These are phyloP conservation scores for Chroicocephalus ridibundus DNA, from an alignment of 2,113 vertebrate species.

Conservation along the genomic window DNA sequence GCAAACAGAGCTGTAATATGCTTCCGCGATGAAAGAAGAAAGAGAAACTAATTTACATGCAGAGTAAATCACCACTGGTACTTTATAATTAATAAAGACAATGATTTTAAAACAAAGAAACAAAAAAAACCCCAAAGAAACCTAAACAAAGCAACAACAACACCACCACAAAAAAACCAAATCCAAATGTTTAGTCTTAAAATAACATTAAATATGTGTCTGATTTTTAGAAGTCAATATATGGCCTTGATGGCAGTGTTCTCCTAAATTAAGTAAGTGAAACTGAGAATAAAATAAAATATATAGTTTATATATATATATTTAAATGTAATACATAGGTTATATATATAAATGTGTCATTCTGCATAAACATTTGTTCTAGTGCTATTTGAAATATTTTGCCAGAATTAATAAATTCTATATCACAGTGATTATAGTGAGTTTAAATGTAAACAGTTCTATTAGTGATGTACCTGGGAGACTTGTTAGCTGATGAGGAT, in stretches of 20 bases:
- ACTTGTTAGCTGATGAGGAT: not conserved
- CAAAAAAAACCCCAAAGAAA: not conserved
- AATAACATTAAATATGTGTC: not conserved
- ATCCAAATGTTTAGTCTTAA: not conserved
- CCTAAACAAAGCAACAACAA: not conserved
- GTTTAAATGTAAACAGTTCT: not conserved
- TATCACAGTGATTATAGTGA: not conserved
- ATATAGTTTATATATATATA: not conserved
- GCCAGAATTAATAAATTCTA: not conserved
- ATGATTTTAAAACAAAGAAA: not conserved
- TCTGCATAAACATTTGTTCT: not conserved
- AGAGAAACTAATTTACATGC: not conserved
- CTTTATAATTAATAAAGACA: not conserved
- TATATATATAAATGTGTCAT: not conserved
- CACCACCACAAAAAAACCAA: no score
- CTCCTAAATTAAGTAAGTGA: not conserved
- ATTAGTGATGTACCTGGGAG: not conserved
- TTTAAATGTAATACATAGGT: not conserved
- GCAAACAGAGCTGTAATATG: not conserved
- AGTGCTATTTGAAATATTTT: not conserved
- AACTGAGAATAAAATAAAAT: not conserved
- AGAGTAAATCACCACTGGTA: not conserved
- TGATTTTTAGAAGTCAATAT: not conserved
- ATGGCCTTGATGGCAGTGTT: not conserved
- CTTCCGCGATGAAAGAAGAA: not conserved